A percentile compares a stretch with the other conserved stretches of the same genome.
phyloP scores from a whole-genome alignment of 2,113 vertebrate species.

The Pterocles burchelli region DNA sequence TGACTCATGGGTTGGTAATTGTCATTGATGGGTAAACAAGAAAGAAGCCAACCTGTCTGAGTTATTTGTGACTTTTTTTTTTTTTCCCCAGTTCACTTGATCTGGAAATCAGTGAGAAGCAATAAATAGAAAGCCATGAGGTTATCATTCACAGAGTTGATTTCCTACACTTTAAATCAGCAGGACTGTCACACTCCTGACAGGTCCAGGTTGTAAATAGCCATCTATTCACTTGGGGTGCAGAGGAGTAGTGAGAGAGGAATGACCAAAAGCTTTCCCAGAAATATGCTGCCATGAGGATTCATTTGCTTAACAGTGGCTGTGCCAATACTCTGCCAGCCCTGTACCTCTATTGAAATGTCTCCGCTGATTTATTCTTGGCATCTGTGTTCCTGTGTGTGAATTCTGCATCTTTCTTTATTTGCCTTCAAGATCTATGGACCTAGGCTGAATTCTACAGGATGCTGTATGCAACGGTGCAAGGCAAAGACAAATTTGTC shows the following conservation, averaged over 20 bases:
- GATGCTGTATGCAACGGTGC: neutral
- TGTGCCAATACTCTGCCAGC: constrained; percentile 9
- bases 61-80: neutral
- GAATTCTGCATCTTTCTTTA: neutral
- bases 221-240: neutral
- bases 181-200: neutral
- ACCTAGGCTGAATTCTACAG: neutral
- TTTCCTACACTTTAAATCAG: constrained; percentile 32
- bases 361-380: neutral
- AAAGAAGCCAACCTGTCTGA: neutral
- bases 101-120: neutral
- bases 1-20: neutral
- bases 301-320: neutral
- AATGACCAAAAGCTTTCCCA: constrained; percentile 42
- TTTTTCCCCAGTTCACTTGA: neutral
- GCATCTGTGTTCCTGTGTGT: neutral
- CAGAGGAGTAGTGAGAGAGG: constrained; percentile 15
- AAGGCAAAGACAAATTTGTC: neutral
- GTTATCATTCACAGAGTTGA: neutral
- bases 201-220: neutral
- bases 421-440: neutral
- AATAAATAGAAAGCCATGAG: neutral
- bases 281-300: neutral
- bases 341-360: neutral
- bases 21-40: neutral